Conservation (phyloP, 1,140 invertebrate species). For the Sinonovacula constricta region DNA sequence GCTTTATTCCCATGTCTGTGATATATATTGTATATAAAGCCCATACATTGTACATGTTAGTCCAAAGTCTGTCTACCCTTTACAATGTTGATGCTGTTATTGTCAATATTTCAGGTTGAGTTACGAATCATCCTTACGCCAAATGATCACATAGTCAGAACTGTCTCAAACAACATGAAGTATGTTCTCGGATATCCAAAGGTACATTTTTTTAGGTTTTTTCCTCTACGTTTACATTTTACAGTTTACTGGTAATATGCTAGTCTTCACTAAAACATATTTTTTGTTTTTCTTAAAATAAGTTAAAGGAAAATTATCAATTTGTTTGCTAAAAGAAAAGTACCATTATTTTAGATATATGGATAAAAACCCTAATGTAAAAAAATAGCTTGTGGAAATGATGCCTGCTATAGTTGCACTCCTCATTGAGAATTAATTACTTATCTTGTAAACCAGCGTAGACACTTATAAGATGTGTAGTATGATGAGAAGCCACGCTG, state of each 20-base stretch:
- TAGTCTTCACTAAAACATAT: background rate
- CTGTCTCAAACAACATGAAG: constrained; percentile 38
- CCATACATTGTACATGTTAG: no score
- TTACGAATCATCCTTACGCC: constrained; percentile 25
- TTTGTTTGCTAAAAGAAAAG: background rate
- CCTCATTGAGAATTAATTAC: no score
- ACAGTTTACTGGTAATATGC: background rate
- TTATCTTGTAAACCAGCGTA: no score
- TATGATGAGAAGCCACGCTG: no score
- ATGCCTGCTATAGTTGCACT: no score
- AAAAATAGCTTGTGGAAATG: no score
- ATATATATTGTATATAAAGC: no score
- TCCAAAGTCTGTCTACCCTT: no score
- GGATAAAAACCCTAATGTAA: no score
- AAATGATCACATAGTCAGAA: constrained; percentile 30
- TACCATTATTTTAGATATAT: background rate
- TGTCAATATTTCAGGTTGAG: constrained; percentile 44
- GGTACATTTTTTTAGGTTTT: constrained; percentile 11
- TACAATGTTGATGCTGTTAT: no score
- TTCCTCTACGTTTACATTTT: constrained; percentile 11
- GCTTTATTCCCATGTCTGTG: no score
- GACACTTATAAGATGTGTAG: no score
- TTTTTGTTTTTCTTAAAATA: background rate
- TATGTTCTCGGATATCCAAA: constrained; percentile 39
- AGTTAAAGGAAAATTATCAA: background rate